Evolutionary conservation across 1,140 invertebrate genomes (phyloP), one percentile per base, ranked within the genome.

Genomic region (Drosophila willistoni): DNA sequence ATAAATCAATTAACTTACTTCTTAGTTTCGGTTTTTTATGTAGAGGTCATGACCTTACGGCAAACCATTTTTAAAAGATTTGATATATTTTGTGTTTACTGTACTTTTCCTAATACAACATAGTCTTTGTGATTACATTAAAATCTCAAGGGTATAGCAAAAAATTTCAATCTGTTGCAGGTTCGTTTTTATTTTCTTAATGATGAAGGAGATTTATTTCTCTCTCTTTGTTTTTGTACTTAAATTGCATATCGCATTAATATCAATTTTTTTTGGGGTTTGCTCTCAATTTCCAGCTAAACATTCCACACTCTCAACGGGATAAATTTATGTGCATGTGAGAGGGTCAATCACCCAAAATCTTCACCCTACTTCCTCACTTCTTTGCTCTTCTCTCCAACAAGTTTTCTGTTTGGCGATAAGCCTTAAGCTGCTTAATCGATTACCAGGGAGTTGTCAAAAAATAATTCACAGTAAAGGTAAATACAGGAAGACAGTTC

Each of bases 401-500:
- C 44, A 47, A 17, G 14, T 47, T 47, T 47, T 7, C 44, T 22
- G 81, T 47, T 57, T 60, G 66, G 59, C 77, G 82, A 87, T 87
- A 87, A 87, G 77, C 83, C 84, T 80, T 87, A 87, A 87, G 83
- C 83, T 87, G 84, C 83, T 89, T 87, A 87, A 87, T 87, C 84
- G 83, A 87, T 87, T 84, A 87, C 79, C 83, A 87, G 70, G 83
- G 77, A 89, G 84, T 87, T 87, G 83, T 87, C 83, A 87, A 87
- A 87, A 79, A 87, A 89, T 87, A 87, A 87, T 87, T 87, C 84
- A 84, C 84, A 86, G 77, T 65, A 82, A 87, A 89, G 84, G 84
- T 72, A 68, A 82, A 87, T 87, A 89, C 79, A 72, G 68, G 80
- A 74, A 71, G 79, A 87, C 83, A 77, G 73, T 68, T 69, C 36